Evolutionary conservation across 2,888 invertebrate genomes (phyloP).

Genomic region (Hartigia nigra): DNA sequence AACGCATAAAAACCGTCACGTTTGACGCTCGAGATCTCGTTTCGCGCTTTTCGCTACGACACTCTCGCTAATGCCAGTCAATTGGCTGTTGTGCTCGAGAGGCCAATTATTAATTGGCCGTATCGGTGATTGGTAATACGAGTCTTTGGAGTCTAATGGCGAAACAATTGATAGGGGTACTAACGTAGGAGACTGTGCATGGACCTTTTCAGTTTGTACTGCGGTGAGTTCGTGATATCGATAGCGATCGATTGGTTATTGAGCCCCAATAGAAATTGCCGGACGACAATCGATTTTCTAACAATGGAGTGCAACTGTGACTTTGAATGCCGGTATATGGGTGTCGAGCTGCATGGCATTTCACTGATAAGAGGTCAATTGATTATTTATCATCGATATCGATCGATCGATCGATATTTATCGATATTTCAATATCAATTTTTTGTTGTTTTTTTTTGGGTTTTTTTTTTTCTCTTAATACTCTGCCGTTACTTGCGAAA

Average conservation of each 20-base stretch:
- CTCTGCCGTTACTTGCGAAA: no score
- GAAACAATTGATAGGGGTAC: not conserved
- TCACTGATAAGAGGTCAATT: not conserved
- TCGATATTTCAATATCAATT: no score
- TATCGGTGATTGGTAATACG: not conserved
- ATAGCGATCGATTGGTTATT: not conserved
- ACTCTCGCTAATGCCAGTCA: not conserved
- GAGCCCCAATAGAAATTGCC: not conserved
- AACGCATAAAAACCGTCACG: slow-evolving; percentile 44
- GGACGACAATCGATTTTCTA: not conserved
- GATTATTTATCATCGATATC: not conserved
- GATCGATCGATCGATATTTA: not conserved
- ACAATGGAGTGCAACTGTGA: not conserved
- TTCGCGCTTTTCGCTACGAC: not conserved
- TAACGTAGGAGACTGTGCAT: not conserved
- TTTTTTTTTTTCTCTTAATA: no score
- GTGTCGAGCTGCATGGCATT: not conserved
- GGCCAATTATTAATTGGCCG: not conserved
- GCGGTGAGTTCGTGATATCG: not conserved
- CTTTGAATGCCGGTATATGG: not conserved
- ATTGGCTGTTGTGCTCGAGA: not conserved
- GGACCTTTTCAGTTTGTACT: not conserved
- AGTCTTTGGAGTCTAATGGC: not conserved
- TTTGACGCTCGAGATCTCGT: not conserved
- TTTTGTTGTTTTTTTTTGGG: not conserved